A percentile compares a stretch with the other conserved stretches of the same genome.
Evolutionary conservation across 2,113 vertebrate species (phyloP).

Genomic region (Engraulis encrasicolus): DNA sequence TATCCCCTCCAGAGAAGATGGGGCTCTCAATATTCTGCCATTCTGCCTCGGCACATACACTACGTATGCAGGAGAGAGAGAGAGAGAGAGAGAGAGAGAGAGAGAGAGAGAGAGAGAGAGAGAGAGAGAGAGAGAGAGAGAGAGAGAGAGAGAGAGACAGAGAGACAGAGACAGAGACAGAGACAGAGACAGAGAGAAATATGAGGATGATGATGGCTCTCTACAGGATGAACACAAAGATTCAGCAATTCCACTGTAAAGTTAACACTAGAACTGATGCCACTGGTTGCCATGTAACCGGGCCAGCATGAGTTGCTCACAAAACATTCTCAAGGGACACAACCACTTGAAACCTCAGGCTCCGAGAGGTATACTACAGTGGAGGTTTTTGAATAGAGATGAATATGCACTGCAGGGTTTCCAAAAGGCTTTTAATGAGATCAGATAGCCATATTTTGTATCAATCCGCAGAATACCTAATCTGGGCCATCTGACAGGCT

Average conservation of each 20-base stretch:
- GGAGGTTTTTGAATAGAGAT: conserved; percentile 41
- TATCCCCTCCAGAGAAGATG: conserved; percentile 80
- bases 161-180: too few species aligned
- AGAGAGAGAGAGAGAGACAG: too few species aligned
- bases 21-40: conserved; percentile 79
- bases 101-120: too few species aligned
- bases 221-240: background rate
- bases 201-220: conserved; percentile 39
- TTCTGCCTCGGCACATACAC: background rate
- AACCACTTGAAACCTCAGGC: background rate
- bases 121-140: too few species aligned
- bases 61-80: too few species aligned
- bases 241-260: background rate
- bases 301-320: background rate
- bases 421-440: conserved; percentile 72
- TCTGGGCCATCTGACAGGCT: conserved; percentile 66
- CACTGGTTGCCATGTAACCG: background rate
- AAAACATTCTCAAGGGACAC: background rate
- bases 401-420: conserved; percentile 59
- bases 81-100: too few species aligned
- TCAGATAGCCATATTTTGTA: conserved; percentile 74
- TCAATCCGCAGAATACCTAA: conserved; percentile 60
- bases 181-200: too few species aligned
- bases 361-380: background rate
- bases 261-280: background rate